Evolutionary conservation across 1,140 invertebrate species (phyloP).

Genomic region (Gyrodactylus bullatarudis): DNA sequence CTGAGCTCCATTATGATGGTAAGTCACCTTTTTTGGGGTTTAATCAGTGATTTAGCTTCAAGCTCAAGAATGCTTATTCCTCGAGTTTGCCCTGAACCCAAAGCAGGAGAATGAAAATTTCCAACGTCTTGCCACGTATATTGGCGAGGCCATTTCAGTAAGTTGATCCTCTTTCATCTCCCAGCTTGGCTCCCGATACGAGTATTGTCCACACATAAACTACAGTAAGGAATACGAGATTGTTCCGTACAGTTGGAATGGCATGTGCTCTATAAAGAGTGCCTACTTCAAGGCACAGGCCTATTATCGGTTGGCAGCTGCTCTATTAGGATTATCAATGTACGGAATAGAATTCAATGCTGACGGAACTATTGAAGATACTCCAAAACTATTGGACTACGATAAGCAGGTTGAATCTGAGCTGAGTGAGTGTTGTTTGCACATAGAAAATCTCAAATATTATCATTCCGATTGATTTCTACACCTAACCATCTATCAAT

Average conservation of each 20-base stretch:
- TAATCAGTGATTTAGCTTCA: not conserved
- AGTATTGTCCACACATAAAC: not conserved
- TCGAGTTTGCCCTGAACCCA: not conserved
- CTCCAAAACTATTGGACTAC: not conserved
- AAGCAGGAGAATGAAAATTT: not conserved
- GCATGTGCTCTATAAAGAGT: not conserved
- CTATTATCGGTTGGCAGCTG: not conserved
- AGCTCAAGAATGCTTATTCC: not conserved
- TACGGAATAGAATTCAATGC: not conserved
- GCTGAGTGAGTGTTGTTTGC: too few relatives aligned
- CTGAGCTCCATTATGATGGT: not conserved
- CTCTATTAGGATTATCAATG: not conserved
- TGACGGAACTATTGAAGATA: not conserved
- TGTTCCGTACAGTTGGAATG: not conserved
- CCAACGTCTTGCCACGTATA: not conserved
- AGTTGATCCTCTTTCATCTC: not conserved
- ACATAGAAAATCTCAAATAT: too few relatives aligned
- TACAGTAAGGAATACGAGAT: not conserved
- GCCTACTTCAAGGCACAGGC: not conserved
- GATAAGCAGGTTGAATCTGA: not conserved
- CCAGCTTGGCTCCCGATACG: not conserved
- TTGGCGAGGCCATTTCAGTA: not conserved
- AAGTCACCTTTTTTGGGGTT: too few relatives aligned
- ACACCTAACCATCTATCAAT: too few relatives aligned
- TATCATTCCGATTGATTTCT: too few relatives aligned